phyloP scores from a whole-genome alignment of 1,140 invertebrate genomes.

The Drosophila bocqueti region DNA sequence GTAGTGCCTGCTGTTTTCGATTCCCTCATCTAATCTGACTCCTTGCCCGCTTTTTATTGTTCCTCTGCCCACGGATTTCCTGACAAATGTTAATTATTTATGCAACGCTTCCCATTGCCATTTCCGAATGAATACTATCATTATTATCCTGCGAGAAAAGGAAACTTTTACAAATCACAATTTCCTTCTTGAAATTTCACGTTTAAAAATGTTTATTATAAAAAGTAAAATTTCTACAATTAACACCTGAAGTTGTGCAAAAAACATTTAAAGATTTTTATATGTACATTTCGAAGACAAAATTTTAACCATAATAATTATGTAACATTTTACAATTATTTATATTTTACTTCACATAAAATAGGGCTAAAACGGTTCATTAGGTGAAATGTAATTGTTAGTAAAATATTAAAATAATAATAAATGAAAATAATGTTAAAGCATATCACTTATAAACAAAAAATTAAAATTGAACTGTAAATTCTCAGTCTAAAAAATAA shows the following conservation, averaged over 20 bases:
- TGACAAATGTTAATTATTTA: conserved; percentile 50
- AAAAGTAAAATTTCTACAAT: neutral
- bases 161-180: neutral
- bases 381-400: too few relatives aligned
- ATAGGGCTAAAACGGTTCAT: too few relatives aligned
- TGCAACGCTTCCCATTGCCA: conserved; percentile 14
- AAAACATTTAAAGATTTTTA: too few relatives aligned
- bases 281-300: neutral
- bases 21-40: conserved; percentile 42
- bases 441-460: too few relatives aligned
- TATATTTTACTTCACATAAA: too few relatives aligned
- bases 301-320: neutral
- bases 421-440: too few relatives aligned
- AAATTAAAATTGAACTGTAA: too few relatives aligned
- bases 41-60: conserved; percentile 29
- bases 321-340: too few relatives aligned
- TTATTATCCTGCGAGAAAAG: neutral
- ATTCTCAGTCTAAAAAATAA: too few relatives aligned
- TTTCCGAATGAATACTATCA: conserved; percentile 1
- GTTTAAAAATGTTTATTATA: neutral
- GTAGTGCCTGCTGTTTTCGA: conserved; percentile 40
- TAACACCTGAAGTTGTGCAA: neutral
- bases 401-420: too few relatives aligned
- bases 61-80: conserved; percentile 35
- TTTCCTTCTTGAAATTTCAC: neutral